These are phyloP conservation scores for Stictocephala bisonia DNA, from an alignment of 2,888 invertebrate species.

Conservation along the genomic window DNA sequence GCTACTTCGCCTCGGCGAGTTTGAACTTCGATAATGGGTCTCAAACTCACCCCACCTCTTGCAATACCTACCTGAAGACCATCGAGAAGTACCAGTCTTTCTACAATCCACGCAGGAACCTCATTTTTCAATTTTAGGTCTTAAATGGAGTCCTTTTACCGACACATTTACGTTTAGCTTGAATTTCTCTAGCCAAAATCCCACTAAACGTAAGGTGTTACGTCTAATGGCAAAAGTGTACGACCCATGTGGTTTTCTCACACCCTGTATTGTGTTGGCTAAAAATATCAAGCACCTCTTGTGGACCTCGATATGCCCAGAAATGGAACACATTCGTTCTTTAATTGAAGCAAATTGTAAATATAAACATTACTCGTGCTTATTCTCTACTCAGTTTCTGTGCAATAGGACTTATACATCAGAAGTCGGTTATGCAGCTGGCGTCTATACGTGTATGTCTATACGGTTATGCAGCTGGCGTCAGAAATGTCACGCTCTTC, in stretches of 20 bases:
- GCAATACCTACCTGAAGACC: neutral
- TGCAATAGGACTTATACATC: too few relatives aligned
- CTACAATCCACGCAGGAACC: neutral
- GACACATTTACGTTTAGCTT: constrained; percentile 7
- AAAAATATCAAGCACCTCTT: neutral
- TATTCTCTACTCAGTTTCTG: too few relatives aligned
- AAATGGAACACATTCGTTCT: too few relatives aligned
- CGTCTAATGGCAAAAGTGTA: constrained; percentile 3
- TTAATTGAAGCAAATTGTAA: too few relatives aligned
- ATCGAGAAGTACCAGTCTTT: neutral
- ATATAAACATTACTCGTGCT: too few relatives aligned
- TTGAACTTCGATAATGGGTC: constrained; percentile 44
- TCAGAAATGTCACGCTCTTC: too few relatives aligned
- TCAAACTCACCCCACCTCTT: constrained; percentile 25
- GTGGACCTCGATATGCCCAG: too few relatives aligned
- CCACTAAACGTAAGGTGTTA: constrained; percentile 1
- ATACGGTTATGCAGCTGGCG: too few relatives aligned
- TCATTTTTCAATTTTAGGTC: neutral
- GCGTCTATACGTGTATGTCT: too few relatives aligned
- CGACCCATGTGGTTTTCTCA: constrained; percentile 5
- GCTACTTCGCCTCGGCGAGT: neutral
- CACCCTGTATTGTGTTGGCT: neutral
- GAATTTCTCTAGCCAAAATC: neutral
- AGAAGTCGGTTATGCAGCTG: too few relatives aligned
- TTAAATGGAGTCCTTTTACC: neutral